Base-by-base conservation (phyloP, 2,888 invertebrate species). In the Rhingia campestris region DNA sequence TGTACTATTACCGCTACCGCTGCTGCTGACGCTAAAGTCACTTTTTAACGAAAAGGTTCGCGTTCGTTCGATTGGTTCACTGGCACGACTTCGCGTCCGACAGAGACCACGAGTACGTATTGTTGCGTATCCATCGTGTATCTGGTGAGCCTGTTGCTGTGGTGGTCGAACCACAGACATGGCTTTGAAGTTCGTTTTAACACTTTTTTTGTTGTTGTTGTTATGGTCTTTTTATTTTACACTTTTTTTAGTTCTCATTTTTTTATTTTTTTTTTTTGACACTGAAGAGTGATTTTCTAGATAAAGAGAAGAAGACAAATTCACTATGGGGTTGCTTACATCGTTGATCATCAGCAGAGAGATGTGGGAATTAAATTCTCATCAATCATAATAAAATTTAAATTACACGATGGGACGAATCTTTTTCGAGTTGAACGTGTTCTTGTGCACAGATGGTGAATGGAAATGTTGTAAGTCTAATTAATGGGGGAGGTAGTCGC, bases 101-200 rank as follows among this genome's bases (percentile, higher is more conserved):
- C 88, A 90, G n/a, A 91, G 86, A 32, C 91, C 92, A 33, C 93
- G 94, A 10, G 95, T 93, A 77, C 96, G 93, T 87, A 97, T 96
- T n/a, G 97, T 97, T 64, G 97, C 97, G 91, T 96, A 97, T 72
- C 97, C 97, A 91, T 97, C 97, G 91, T 96, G 95, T 64, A 97
- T 94, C 37, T 87, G 87, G 33, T 90, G 87, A 37, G 89, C 86
- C 10, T 89, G 66, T 37, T 90, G 63, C 66, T 90, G 88, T 35
- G 86, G 72, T 14, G 88, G 87, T 35, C 88, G 88, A 4, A 88
- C 87, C 58, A 77, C 69, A 77, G 69, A 74, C 73, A 86, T 73
- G 56, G 14, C 61, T 69, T 54, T 47, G 22, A 49, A 47, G 22
- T 67, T 9, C 49, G n/a, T 41, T 58, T 14, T 12, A 39, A 54